These are phyloP conservation scores for Stramonita haemastoma DNA, from an alignment of 2,888 invertebrate genomes.

Conservation along the genomic window DNA sequence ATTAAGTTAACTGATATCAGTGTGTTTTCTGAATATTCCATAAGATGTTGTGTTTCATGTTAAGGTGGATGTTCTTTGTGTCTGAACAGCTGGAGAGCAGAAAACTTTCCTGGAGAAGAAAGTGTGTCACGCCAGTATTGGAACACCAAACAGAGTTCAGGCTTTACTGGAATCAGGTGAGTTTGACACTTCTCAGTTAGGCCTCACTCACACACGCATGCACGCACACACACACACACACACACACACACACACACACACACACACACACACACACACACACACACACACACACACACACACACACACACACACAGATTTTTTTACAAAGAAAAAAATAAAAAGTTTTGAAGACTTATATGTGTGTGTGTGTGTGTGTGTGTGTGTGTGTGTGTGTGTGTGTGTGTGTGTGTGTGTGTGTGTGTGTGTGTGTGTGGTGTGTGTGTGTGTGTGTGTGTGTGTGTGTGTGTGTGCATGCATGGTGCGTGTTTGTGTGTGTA, in stretches of 20 bases:
- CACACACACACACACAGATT: too few relatives aligned
- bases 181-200: not conserved
- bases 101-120: conserved; percentile 66
- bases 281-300: too few relatives aligned
- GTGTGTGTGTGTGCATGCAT: not conserved
- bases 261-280: too few relatives aligned
- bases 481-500: not conserved
- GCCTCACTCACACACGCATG: too few relatives aligned
- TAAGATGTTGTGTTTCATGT: too few relatives aligned
- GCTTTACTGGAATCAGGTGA: conserved; percentile 67
- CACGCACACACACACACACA: too few relatives aligned
- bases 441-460: not conserved
- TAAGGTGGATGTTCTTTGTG: not conserved
- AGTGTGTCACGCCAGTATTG: conserved; percentile 69
- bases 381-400: not conserved
- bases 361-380: not conserved
- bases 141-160: conserved; percentile 70
- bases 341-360: too few relatives aligned
- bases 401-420: not conserved
- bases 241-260: too few relatives aligned
- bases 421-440: not conserved
- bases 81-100: conserved; percentile 68
- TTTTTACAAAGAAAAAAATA: too few relatives aligned
- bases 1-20: too few relatives aligned
- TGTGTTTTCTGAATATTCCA: too few relatives aligned